Base-by-base conservation (phyloP, 1,140 invertebrate species). In the Drosophila auraria region DNA sequence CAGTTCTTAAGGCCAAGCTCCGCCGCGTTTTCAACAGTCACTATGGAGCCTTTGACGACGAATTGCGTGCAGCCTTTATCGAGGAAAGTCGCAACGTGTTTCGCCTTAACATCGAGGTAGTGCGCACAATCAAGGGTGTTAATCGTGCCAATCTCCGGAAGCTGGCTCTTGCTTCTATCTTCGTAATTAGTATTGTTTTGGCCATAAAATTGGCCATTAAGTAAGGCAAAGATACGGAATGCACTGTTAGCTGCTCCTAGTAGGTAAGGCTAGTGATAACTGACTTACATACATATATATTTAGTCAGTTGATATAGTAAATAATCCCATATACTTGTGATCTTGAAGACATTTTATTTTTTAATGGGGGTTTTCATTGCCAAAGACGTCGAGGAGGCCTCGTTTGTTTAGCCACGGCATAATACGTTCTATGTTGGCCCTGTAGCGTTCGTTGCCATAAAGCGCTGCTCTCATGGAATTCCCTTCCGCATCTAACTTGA, bases 51-150 rank as follows among this genome's bases (percentile, higher is more conserved):
- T 94, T 97, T 78, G 94, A 96, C 61, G 94, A 95, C 42, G 94
- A 96, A 69, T 95, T 95, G 38, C 94, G 95, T 71, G 92, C 94
- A n/a, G 94, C 94, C 68, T 94, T 97, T 17, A 94, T 97, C 20
- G 95, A 96, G 84, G 96, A 97, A 86, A 97, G 97, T 91, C 95
- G 95, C 91, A 95, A 94, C 80, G 96, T 97, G 7, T 97, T 97
- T 91, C 80, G 94, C 20, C 94, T 96, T 78, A 97, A 97, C 83
- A 96, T 97, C 83, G 94, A 95, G 78, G 95, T 97, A 60, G 95
- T 97, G 25, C 94, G 94, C 84, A 96, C 95, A 23, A 94, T 97
- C 2, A 93, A 94, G 20, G 95, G 95, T 27, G 94, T 60, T 54
- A 92, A 91, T 79, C 80, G 83, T 33, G 92, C 82, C 15, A 87